These are phyloP conservation scores for Celastrina argiolus DNA, from an alignment of 2,888 invertebrate species.

Conservation along the genomic window DNA sequence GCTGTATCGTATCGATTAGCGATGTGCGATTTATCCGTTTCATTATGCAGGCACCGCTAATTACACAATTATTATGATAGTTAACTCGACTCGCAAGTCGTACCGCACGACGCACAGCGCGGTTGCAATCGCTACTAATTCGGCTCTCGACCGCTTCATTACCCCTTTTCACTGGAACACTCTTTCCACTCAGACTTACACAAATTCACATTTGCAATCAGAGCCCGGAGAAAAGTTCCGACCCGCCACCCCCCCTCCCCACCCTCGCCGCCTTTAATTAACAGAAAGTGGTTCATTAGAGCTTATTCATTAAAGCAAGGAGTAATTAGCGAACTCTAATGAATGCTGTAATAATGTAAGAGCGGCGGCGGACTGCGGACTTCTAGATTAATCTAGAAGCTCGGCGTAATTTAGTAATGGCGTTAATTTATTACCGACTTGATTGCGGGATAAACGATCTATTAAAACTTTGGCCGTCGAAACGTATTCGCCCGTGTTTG, in stretches of 20 bases:
- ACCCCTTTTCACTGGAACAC: slow-evolving; percentile 73
- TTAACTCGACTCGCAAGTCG: background rate
- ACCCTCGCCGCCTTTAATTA: slow-evolving; percentile 86
- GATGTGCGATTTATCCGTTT: too few relatives aligned
- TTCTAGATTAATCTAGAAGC: slow-evolving; percentile 76
- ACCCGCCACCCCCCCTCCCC: slow-evolving; percentile 46
- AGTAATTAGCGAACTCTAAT: slow-evolving; percentile 93
- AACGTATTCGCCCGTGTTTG: slow-evolving; percentile 25
- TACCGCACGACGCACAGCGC: background rate
- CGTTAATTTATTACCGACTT: slow-evolving; percentile 68
- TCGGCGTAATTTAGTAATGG: slow-evolving; percentile 73
- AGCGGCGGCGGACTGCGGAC: slow-evolving; percentile 75
- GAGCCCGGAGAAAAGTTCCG: slow-evolving; percentile 73
- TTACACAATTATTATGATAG: slow-evolving; percentile 11
- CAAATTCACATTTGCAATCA: slow-evolving; percentile 79
- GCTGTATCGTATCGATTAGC: too few relatives aligned
- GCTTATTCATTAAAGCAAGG: slow-evolving; percentile 94
- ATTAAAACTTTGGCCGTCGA: slow-evolving; percentile 40
- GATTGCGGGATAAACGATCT: slow-evolving; percentile 64
- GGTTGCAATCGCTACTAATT: slow-evolving; percentile 63
- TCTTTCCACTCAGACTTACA: slow-evolving; percentile 73
- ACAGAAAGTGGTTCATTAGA: slow-evolving; percentile 94
- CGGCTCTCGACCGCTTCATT: slow-evolving; percentile 71
- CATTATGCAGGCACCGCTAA: background rate
- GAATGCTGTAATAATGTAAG: slow-evolving; percentile 89